Evolutionary conservation across 2,113 vertebrate genomes (phyloP).

Genomic region (Salvator merianae): DNA sequence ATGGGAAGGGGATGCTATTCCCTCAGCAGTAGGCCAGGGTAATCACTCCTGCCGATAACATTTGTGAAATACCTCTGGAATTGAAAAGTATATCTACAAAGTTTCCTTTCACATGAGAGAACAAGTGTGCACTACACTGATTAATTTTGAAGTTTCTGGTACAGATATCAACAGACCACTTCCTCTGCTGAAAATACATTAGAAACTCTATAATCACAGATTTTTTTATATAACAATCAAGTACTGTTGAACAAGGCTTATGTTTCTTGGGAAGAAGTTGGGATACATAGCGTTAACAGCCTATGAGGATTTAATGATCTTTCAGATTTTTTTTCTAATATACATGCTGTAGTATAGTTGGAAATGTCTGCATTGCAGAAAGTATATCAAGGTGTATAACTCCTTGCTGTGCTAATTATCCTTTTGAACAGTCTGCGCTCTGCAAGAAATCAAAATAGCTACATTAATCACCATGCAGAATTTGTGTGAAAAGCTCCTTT

Average conservation of each 20-base stretch:
- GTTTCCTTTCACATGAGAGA: background rate
- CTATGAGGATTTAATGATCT: background rate
- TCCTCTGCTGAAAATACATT: background rate
- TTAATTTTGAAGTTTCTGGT: background rate
- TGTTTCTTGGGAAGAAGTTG: background rate
- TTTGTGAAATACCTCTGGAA: background rate
- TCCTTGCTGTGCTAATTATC: conserved; percentile 25
- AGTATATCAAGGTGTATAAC: background rate
- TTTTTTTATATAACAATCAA: background rate
- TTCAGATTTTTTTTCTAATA: background rate
- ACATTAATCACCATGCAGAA: conserved; percentile 22
- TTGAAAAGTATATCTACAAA: background rate
- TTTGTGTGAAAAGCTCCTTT: background rate
- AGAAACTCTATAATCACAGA: background rate
- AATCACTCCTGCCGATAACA: too few relatives aligned
- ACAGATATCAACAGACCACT: background rate
- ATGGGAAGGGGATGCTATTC: too few relatives aligned
- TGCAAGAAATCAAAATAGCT: conserved; percentile 31
- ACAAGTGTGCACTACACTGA: background rate
- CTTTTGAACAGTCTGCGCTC: conserved; percentile 12
- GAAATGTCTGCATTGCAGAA: conserved; percentile 18
- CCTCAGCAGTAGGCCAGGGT: too few relatives aligned
- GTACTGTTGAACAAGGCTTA: too few relatives aligned
- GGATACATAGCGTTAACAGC: background rate
- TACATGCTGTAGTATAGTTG: conserved; percentile 1